Evolutionary conservation across 2,888 invertebrate genomes (phyloP).

Genomic region (Drosophila niveifrons): DNA sequence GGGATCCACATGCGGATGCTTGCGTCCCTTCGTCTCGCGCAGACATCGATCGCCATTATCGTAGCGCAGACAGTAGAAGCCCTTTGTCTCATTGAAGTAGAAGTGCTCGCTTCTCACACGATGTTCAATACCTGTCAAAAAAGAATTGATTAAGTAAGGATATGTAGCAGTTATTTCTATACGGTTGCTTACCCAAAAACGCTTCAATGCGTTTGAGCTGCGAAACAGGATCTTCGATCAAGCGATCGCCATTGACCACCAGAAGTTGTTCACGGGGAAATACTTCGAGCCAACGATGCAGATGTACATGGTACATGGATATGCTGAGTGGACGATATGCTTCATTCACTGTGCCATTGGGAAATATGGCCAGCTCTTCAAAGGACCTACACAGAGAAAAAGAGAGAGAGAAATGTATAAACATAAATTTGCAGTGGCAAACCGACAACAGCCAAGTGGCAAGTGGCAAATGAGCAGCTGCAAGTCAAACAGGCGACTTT

Average conservation of each 20-base stretch:
- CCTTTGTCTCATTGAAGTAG: slow-evolving; percentile 98
- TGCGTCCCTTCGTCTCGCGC: slow-evolving; percentile 92
- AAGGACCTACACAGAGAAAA: slow-evolving; percentile 87
- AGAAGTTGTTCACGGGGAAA: slow-evolving; percentile 96
- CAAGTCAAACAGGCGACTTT: slow-evolving; percentile 5
- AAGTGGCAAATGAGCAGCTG: slow-evolving; percentile 12
- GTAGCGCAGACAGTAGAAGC: slow-evolving; percentile 96
- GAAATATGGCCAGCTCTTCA: slow-evolving; percentile 92
- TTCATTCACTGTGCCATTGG: slow-evolving; percentile 93
- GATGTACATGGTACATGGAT: slow-evolving; percentile 95
- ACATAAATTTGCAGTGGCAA: slow-evolving; percentile 14
- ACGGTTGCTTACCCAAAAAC: slow-evolving; percentile 90
- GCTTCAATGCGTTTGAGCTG: slow-evolving; percentile 94
- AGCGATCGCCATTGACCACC: slow-evolving; percentile 96
- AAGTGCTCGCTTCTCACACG: slow-evolving; percentile 94
- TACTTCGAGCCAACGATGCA: slow-evolving; percentile 96
- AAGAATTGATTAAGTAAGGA: neutral
- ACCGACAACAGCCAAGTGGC: neutral
- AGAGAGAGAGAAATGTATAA: slow-evolving; percentile 17
- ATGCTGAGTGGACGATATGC: slow-evolving; percentile 94
- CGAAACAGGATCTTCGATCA: slow-evolving; percentile 95
- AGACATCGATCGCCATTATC: slow-evolving; percentile 94
- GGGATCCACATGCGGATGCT: slow-evolving; percentile 94
- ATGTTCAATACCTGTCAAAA: slow-evolving; percentile 84
- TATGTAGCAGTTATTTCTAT: neutral